Conservation (phyloP, 2,797 vertebrate species). For the Streptopelia turtur region DNA sequence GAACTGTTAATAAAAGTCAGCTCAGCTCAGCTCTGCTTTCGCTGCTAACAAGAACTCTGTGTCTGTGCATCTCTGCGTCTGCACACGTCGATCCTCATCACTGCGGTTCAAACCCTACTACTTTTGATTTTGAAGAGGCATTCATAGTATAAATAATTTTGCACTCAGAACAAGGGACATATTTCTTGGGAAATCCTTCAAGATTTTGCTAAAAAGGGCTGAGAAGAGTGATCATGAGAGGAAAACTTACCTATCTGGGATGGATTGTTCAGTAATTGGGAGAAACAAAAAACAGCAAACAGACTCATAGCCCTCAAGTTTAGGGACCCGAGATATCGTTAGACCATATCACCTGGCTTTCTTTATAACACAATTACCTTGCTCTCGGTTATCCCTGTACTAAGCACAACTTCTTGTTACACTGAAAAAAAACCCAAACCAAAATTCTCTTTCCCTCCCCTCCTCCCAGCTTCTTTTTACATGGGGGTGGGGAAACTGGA, state of each 20-base stretch:
- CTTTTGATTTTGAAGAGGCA: neutral
- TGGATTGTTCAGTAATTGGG: neutral
- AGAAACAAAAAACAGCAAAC: neutral
- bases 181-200: neutral
- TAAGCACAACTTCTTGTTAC: neutral
- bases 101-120: neutral
- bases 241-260: neutral
- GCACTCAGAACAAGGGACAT: neutral
- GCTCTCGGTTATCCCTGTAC: neutral
- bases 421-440: neutral
- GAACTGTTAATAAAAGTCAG: no score
- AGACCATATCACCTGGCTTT: neutral
- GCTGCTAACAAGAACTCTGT: no score
- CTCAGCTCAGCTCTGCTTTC: no score
- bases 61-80: no score
- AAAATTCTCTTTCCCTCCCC: neutral
- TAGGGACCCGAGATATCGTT: neutral
- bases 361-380: neutral
- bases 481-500: rapidly evolving
- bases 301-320: neutral
- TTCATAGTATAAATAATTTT: neutral
- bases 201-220: neutral
- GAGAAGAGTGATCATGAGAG: neutral
- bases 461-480: neutral
- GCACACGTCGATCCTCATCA: no score